phyloP scores from a whole-genome alignment of 2,797 vertebrate genomes.

The Tangara arthus region DNA sequence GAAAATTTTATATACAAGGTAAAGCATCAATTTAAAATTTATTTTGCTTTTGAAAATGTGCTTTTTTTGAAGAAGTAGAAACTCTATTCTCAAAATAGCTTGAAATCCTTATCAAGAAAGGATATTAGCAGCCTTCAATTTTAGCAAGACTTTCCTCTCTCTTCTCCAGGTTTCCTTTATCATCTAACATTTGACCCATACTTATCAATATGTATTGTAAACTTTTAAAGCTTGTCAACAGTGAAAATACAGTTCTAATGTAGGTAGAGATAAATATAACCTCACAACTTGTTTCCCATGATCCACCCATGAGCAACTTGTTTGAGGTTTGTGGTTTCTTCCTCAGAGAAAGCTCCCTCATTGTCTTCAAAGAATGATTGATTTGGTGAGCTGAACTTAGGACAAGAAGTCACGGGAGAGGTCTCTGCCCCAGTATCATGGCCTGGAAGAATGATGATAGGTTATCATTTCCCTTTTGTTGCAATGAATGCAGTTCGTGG shows the following conservation, averaged over 20 bases:
- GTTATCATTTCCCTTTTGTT: constrained; percentile 50
- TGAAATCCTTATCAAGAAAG: constrained; percentile 45
- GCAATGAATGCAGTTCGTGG: constrained; percentile 24
- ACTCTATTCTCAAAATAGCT: constrained; percentile 29
- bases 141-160: constrained; percentile 45
- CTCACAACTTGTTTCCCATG: constrained; percentile 68
- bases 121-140: constrained; percentile 49
- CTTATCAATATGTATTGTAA: constrained; percentile 74
- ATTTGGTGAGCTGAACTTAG: constrained; percentile 9
- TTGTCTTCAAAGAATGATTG: constrained; percentile 54
- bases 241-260: constrained; percentile 53
- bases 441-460: constrained; percentile 28
- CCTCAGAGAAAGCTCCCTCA: constrained; percentile 44
- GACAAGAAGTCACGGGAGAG: constrained; percentile 40
- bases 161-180: constrained; percentile 59
- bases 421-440: constrained; percentile 13
- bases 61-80: background rate
- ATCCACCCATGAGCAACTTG: constrained; percentile 50
- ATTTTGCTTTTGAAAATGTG: background rate
- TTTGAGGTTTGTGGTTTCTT: constrained; percentile 52
- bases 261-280: constrained; percentile 75
- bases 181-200: constrained; percentile 65
- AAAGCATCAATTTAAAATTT: background rate
- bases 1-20: background rate
- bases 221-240: constrained; percentile 69